phyloP scores from a whole-genome alignment of 2,888 invertebrate species.

The Callimorpha dominula region DNA sequence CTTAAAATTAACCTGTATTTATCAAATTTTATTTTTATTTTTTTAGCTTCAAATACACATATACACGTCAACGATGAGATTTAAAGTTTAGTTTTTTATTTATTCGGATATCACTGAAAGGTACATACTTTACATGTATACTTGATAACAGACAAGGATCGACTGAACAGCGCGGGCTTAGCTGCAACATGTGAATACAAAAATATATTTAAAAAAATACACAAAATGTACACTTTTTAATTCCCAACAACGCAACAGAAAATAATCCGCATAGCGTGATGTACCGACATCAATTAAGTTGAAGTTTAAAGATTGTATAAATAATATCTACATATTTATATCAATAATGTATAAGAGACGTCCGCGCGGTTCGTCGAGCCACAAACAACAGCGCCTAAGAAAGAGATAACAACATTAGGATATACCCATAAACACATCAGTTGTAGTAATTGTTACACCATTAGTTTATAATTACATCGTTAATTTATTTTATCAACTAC shows the following conservation, averaged over 20 bases:
- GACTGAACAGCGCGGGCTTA: slow-evolving; percentile 66
- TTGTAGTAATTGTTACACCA: slow-evolving; percentile 71
- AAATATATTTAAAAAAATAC: slow-evolving; percentile 42
- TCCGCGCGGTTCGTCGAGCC: slow-evolving; percentile 72
- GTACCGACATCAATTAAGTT: slow-evolving; percentile 34
- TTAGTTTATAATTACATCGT: slow-evolving; percentile 71
- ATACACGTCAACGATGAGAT: slow-evolving; percentile 76
- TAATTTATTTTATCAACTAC: slow-evolving; percentile 63
- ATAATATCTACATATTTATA: slow-evolving; percentile 30
- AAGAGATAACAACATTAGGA: slow-evolving; percentile 85
- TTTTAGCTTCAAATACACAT: slow-evolving; percentile 78
- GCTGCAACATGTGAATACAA: slow-evolving; percentile 35
- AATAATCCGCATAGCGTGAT: slow-evolving; percentile 24
- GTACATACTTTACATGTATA: slow-evolving; percentile 74
- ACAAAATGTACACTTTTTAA: slow-evolving; percentile 33
- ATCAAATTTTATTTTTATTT: slow-evolving; percentile 63
- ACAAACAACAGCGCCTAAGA: slow-evolving; percentile 85
- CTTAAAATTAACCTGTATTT: slow-evolving; percentile 67
- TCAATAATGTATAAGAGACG: slow-evolving; percentile 27
- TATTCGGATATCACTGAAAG: slow-evolving; percentile 75
- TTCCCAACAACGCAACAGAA: slow-evolving; percentile 41
- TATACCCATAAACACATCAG: slow-evolving; percentile 80
- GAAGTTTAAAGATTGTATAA: slow-evolving; percentile 26
- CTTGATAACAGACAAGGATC: slow-evolving; percentile 77
- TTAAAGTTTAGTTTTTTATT: slow-evolving; percentile 57